These are phyloP conservation scores for Megastigmus dorsalis DNA, from an alignment of 2,888 invertebrate species.

Conservation along the genomic window DNA sequence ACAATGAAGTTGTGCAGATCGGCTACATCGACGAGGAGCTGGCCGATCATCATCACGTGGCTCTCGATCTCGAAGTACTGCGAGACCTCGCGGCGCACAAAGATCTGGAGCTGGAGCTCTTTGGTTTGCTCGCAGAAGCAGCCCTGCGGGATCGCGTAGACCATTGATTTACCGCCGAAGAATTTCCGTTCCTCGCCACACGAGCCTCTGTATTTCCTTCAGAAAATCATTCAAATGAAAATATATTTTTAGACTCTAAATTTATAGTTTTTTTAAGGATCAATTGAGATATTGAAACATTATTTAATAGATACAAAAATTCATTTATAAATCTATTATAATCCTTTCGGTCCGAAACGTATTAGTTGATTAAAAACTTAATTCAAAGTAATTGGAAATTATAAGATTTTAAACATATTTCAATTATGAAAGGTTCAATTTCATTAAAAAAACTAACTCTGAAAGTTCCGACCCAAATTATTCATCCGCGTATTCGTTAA, in stretches of 20 bases:
- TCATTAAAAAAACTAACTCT: too few species aligned
- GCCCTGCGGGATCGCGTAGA: constrained; percentile 63
- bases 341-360: too few species aligned
- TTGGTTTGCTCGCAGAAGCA: constrained; percentile 43
- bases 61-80: constrained; percentile 63
- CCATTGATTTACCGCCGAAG: constrained; percentile 67
- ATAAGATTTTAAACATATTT: too few species aligned
- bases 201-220: constrained; percentile 61
- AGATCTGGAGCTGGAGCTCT: neutral
- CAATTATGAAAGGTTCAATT: too few species aligned
- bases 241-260: neutral
- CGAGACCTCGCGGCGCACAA: constrained; percentile 55
- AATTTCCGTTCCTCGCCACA: constrained; percentile 63
- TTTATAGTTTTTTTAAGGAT: neutral
- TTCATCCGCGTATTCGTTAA: too few species aligned
- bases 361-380: too few species aligned
- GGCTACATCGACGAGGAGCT: constrained; percentile 59
- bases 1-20: constrained; percentile 66
- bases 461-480: too few species aligned
- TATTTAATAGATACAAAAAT: neutral
- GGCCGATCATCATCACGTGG: constrained; percentile 59
- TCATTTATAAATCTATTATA: neutral
- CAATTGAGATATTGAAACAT: too few species aligned
- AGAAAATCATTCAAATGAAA: neutral
- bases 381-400: too few species aligned